Evolutionary conservation across 2,797 vertebrate species (phyloP).

Genomic region (Pseudomugil tenellus): DNA sequence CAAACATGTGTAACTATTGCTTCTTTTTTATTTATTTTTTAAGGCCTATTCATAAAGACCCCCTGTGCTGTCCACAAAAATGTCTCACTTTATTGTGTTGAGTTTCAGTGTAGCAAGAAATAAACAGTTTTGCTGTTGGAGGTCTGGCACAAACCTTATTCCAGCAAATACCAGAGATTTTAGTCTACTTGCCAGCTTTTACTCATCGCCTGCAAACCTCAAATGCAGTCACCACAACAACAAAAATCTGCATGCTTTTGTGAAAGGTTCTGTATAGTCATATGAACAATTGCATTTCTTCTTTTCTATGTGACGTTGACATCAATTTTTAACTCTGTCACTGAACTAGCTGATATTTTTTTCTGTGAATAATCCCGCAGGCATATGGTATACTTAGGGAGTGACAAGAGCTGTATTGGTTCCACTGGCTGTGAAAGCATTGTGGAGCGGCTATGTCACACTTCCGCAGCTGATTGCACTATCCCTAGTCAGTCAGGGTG

Average conservation of each 20-base stretch:
- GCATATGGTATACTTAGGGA: constrained; percentile 31
- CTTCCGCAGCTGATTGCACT: no score
- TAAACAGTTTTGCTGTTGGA: constrained; percentile 71
- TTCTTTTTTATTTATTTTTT: constrained; percentile 38
- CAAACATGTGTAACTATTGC: constrained; percentile 45
- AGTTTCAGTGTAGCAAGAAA: constrained; percentile 65
- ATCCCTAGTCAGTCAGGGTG: no score
- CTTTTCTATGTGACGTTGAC: constrained; percentile 31
- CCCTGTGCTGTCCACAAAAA: constrained; percentile 67
- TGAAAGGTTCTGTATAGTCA: constrained; percentile 34
- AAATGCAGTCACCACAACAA: constrained; percentile 61
- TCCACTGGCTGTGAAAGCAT: no score
- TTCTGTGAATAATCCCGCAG: constrained; percentile 54
- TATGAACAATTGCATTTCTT: constrained; percentile 30
- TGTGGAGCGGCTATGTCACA: no score
- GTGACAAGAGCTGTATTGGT: constrained; percentile 39
- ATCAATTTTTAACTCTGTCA: constrained; percentile 26
- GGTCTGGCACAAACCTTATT: constrained; percentile 61
- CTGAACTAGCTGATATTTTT: constrained; percentile 39
- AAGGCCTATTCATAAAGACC: constrained; percentile 46
- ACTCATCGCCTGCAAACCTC: constrained; percentile 64
- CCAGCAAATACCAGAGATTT: constrained; percentile 57
- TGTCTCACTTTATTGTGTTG: constrained; percentile 67
- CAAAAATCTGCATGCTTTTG: constrained; percentile 53
- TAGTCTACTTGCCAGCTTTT: constrained; percentile 57